phyloP scores from a whole-genome alignment of 2,113 vertebrate genomes.

The Pseudonaja textilis region DNA sequence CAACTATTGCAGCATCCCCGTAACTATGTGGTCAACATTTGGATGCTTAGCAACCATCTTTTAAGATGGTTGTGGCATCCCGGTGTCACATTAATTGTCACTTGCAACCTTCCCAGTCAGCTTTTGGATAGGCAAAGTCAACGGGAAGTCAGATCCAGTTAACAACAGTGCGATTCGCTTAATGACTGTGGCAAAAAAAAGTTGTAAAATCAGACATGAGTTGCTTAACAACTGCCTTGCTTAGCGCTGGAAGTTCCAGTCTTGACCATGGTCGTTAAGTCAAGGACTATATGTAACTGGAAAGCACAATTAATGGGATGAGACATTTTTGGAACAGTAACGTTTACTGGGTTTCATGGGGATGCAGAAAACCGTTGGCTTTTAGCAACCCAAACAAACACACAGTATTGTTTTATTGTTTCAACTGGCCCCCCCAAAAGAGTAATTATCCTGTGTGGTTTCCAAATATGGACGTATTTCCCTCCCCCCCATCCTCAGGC shows the following conservation, averaged over 20 bases:
- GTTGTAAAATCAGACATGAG: not conserved
- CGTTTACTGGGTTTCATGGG: not conserved
- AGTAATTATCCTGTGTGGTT: not conserved
- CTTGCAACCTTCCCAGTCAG: not conserved
- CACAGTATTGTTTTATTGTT: not conserved
- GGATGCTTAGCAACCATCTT: not conserved
- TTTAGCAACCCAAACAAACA: not conserved
- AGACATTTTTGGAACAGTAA: not conserved
- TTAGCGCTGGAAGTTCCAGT: not conserved
- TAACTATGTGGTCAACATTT: not conserved
- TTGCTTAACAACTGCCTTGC: not conserved
- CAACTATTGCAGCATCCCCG: not conserved
- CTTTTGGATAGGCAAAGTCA: not conserved
- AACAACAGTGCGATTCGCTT: not conserved
- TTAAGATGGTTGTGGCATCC: not conserved
- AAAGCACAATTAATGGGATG: not conserved
- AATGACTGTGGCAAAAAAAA: not conserved
- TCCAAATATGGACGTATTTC: not conserved
- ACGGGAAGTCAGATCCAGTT: not conserved
- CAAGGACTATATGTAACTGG: not conserved
- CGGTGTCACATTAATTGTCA: not conserved
- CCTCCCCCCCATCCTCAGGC: not conserved
- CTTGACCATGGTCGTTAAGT: not conserved
- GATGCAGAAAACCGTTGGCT: not conserved
- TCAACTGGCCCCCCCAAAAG: too few species aligned